Evolutionary conservation across 2,888 invertebrate genomes (phyloP).

Genomic region (Melieria picta): DNA sequence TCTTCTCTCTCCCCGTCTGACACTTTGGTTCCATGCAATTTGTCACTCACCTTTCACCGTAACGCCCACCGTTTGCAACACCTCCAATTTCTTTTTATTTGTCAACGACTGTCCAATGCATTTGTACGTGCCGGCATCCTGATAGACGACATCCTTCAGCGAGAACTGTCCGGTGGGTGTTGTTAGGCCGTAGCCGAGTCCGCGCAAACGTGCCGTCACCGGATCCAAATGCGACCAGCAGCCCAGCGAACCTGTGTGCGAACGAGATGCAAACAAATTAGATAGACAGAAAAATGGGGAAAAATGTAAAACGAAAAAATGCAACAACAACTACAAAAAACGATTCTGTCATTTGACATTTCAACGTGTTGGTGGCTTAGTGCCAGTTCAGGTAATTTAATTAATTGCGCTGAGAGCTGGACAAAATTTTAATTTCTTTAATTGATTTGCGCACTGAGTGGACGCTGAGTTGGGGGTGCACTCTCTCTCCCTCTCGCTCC

Average conservation of each 20-base stretch:
- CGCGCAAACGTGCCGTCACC: constrained; percentile 69
- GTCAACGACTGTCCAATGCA: constrained; percentile 70
- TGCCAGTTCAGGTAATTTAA: constrained; percentile 48
- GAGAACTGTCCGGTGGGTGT: constrained; percentile 71
- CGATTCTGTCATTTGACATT: neutral
- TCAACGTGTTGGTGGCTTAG: neutral
- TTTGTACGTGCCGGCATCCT: constrained; percentile 80
- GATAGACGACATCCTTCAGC: constrained; percentile 77
- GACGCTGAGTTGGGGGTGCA: too few relatives aligned
- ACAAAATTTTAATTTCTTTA: constrained; percentile 60
- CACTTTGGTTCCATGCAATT: constrained; percentile 2
- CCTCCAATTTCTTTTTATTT: constrained; percentile 68
- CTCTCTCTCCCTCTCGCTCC: too few relatives aligned
- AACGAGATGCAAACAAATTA: constrained; percentile 10
- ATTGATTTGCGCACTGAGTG: constrained; percentile 51
- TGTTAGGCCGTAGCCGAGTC: constrained; percentile 69
- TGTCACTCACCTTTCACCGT: constrained; percentile 69
- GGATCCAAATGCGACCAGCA: constrained; percentile 73
- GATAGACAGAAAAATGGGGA: neutral
- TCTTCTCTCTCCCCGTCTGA: neutral
- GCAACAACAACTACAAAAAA: neutral
- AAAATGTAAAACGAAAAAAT: constrained; percentile 4
- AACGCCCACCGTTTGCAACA: constrained; percentile 69
- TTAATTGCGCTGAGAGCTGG: constrained; percentile 54
- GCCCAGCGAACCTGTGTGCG: constrained; percentile 69